A percentile compares a stretch with the other conserved stretches of the same genome.
phyloP scores from a whole-genome alignment of 30 jellyfish, hydroid and myxozoan species.

The Hydra vulgaris region DNA sequence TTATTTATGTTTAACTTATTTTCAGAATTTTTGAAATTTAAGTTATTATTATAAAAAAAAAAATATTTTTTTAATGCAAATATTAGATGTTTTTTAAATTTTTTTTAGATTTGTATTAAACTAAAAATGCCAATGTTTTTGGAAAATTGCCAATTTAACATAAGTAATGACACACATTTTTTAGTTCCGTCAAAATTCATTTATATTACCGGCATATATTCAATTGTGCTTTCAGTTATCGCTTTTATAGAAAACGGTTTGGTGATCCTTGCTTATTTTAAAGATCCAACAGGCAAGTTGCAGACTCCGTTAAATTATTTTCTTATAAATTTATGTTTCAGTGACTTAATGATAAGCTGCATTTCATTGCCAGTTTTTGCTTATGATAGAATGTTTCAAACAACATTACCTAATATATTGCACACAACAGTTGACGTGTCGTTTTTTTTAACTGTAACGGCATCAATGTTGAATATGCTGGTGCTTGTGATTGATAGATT shows the following conservation, averaged over 20 bases:
- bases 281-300: not conserved
- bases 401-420: not conserved
- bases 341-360: not conserved
- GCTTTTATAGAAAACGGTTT: not conserved
- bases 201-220: not conserved
- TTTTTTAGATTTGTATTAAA: no score
- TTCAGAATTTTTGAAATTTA: no score
- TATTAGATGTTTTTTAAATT: no score
- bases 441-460: not conserved
- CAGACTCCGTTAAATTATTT: not conserved
- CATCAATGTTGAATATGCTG: not conserved
- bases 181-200: not conserved
- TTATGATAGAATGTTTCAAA: not conserved
- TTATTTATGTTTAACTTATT: no score
- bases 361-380: not conserved
- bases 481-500: not conserved
- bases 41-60: no score
- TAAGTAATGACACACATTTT: not conserved
- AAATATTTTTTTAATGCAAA: no score
- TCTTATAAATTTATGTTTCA: not conserved
- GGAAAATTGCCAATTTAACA: not conserved
- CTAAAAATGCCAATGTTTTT: not conserved
- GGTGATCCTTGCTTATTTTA: not conserved
- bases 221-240: not conserved
- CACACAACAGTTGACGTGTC: not conserved